Evolutionary conservation across 2,888 invertebrate species (phyloP).

Genomic region (Eupelmus urozonus): DNA sequence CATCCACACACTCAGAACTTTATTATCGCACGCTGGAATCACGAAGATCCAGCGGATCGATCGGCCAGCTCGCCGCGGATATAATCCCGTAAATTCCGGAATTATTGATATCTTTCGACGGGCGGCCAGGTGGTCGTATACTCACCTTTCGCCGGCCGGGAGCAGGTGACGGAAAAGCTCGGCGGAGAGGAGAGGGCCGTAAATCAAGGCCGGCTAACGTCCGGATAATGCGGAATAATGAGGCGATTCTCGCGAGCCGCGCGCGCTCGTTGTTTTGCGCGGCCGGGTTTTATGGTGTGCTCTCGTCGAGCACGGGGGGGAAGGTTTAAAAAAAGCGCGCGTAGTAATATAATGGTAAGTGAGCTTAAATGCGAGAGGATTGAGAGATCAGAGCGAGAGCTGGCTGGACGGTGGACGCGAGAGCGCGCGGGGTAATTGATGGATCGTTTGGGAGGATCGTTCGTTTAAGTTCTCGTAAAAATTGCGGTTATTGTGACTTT

Average conservation of each 20-base stretch:
- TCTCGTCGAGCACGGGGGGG: background rate
- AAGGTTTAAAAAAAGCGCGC: background rate
- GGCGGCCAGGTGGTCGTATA: conserved; percentile 26
- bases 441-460: conserved; percentile 24
- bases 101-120: conserved; percentile 25
- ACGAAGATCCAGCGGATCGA: background rate
- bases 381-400: conserved; percentile 19
- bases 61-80: background rate
- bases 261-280: background rate
- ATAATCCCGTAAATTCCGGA: conserved; percentile 36
- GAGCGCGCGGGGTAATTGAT: conserved; percentile 37
- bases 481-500: conserved; percentile 9
- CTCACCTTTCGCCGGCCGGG: background rate
- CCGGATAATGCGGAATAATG: conserved; percentile 48
- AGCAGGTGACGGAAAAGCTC: conserved; percentile 49
- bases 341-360: conserved; percentile 23
- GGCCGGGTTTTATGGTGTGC: background rate
- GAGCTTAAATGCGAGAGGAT: conserved; percentile 7
- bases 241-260: conserved; percentile 26
- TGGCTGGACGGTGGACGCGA: background rate
- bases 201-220: conserved; percentile 33
- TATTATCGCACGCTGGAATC: conserved; percentile 11
- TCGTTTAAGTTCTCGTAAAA: conserved; percentile 19
- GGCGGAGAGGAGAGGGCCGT: background rate
- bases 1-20: conserved; percentile 14